Evolutionary conservation across 2,888 invertebrate genomes (phyloP), one percentile per base, ranked within the genome.

Genomic region (Biston betularia): DNA sequence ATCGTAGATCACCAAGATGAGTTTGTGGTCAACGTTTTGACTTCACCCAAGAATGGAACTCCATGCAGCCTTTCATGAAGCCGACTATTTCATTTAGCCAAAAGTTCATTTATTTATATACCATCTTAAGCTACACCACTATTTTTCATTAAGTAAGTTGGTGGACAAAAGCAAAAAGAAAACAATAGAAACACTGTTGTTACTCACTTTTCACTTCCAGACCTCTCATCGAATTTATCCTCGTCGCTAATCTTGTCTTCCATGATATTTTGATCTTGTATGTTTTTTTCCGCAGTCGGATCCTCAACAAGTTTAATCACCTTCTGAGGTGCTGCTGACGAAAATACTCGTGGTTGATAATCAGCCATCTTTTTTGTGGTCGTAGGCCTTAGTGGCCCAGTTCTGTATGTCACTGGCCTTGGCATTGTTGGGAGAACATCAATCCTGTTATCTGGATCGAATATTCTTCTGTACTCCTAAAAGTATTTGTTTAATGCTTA

Each of bases 311-410:
- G 1, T 2, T 14, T 38, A 0, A 24, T n/a, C 40, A 12, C 54
- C n/a, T 12, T 40, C 24, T 24, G 40, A 0, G 54, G 54, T 1
- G 15, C 14, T 0, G 0, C 10, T 6, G 52, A n/a, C 7, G 38
- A 14, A n/a, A 35, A 6, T 38, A 1, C 4, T 10, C 9, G 14
- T 35, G 35, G n/a, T 38, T 8, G 8, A n/a, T 15, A 9, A 40
- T 40, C 24, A 0, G 54, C 12, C 35, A 44, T 0, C 0, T 4
- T 33, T 8, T 12, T 46, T 4, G 46, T 34, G n/a, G 56, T 65
- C 2, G 67, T 35, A 0, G 72, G 73, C 45, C 69, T 55, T 11
- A 69, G 57, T 0, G 65, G 62, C n/a, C 57, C 63, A 10, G 63
- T 12, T 0, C 56, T 38, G 61, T 60, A 66, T 5, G 63, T 64